Conservation (phyloP, 2,113 vertebrate species). For the Cyanoderma ruficeps region DNA sequence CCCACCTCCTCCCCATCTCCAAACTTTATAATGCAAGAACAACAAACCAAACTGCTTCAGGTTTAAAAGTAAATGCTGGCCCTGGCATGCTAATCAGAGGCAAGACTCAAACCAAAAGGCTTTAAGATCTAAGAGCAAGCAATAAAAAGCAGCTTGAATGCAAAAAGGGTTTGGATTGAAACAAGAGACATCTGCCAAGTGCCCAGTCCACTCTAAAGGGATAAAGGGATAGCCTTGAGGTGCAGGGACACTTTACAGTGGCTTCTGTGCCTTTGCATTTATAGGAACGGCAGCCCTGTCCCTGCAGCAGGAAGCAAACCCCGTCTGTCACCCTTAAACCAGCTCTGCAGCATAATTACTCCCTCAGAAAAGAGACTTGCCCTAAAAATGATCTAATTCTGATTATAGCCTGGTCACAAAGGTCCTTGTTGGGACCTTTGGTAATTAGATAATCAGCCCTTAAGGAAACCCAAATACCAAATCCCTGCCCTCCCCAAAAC, state of each 20-base stretch:
- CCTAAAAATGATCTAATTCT: background rate
- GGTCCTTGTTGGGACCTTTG: background rate
- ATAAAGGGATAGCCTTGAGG: background rate
- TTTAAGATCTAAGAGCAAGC: slow-evolving; percentile 29
- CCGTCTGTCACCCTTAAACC: background rate
- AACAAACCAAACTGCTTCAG: background rate
- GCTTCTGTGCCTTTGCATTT: too few relatives aligned
- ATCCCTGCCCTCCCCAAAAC: background rate
- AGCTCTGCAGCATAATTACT: background rate
- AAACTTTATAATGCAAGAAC: background rate
- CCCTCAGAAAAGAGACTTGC: background rate
- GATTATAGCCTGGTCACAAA: background rate
- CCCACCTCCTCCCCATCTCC: background rate
- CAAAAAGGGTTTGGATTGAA: background rate
- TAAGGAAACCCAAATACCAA: background rate
- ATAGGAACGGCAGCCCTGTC: too few relatives aligned
- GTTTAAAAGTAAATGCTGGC: background rate
- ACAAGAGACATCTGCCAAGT: background rate
- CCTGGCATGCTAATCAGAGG: background rate
- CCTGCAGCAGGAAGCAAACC: too few relatives aligned
- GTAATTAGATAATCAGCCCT: background rate
- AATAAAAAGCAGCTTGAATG: slow-evolving; percentile 58
- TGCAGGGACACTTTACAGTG: too few relatives aligned
- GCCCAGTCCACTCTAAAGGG: background rate
- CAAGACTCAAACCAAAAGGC: background rate